Conservation (phyloP, 2,113 vertebrate genomes). For the Cnemophilus loriae region DNA sequence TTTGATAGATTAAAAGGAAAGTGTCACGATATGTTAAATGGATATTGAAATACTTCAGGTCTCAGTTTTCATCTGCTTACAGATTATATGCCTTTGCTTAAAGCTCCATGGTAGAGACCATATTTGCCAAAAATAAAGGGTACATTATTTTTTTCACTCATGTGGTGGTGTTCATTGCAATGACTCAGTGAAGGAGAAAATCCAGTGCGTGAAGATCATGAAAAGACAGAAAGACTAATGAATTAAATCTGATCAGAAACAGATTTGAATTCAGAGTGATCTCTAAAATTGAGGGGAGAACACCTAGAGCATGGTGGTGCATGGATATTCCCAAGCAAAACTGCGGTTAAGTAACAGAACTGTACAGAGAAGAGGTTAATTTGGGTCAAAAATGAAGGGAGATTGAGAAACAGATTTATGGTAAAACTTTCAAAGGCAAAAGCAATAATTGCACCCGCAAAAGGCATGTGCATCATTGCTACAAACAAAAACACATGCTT, state of each 20-base stretch:
- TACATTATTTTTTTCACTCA: neutral
- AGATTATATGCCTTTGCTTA: neutral
- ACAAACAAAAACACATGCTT: conserved; percentile 67
- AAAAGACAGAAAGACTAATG: conserved; percentile 17
- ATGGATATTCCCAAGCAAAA: neutral
- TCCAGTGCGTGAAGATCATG: conserved; percentile 10
- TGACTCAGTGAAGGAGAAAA: conserved; percentile 47
- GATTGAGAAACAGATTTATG: conserved; percentile 60
- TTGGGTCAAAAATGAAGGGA: conserved; percentile 57
- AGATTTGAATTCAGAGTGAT: neutral
- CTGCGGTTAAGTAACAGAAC: neutral
- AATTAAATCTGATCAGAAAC: conserved; percentile 18
- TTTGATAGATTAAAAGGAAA: conserved; percentile 65
- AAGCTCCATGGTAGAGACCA: conserved; percentile 32
- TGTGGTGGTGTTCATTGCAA: conserved; percentile 21
- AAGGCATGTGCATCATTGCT: conserved; percentile 61
- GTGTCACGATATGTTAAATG: conserved; percentile 60
- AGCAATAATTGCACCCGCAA: conserved; percentile 55
- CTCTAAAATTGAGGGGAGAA: neutral
- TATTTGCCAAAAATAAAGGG: conserved; percentile 43
- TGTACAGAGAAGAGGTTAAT: conserved; percentile 35
- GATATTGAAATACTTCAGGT: conserved; percentile 51
- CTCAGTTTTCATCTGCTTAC: conserved; percentile 34
- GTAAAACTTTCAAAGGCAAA: conserved; percentile 63
- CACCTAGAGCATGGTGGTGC: neutral